phyloP scores from a whole-genome alignment of 2,888 invertebrate species.

The Lasioglossum vierecki region DNA sequence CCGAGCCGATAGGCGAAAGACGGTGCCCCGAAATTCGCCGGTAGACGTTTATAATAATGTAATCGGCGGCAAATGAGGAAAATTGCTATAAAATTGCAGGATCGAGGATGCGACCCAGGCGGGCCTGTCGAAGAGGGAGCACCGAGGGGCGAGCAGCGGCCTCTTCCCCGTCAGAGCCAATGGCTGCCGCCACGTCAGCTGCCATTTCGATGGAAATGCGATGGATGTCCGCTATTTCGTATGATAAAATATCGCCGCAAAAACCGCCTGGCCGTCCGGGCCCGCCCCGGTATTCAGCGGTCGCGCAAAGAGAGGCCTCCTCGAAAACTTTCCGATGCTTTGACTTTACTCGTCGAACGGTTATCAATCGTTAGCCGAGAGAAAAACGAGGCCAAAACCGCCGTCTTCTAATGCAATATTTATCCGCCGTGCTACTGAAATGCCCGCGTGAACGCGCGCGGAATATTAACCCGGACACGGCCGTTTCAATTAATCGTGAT shows the following conservation, averaged over 20 bases:
- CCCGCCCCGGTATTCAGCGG: constrained; percentile 52
- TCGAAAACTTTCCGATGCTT: constrained; percentile 46
- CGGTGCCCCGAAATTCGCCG: constrained; percentile 46
- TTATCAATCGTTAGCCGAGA: constrained; percentile 58
- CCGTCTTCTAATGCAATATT: constrained; percentile 54
- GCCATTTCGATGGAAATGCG: constrained; percentile 83
- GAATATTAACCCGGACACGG: constrained; percentile 38
- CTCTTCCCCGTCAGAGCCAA: constrained; percentile 66
- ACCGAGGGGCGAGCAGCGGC: constrained; percentile 60
- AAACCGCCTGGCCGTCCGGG: constrained; percentile 63
- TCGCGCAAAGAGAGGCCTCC: constrained; percentile 44
- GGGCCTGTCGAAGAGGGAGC: constrained; percentile 65
- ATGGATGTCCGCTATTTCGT: constrained; percentile 81
- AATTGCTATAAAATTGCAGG: constrained; percentile 83
- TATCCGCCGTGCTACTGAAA: constrained; percentile 36
- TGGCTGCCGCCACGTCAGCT: constrained; percentile 79
- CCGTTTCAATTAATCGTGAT: constrained; percentile 44
- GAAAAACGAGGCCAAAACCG: constrained; percentile 42
- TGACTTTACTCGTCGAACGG: constrained; percentile 20
- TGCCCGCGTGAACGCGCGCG: constrained; percentile 40
- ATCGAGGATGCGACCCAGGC: constrained; percentile 75
- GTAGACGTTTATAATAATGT: constrained; percentile 75
- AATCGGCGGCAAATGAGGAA: constrained; percentile 81
- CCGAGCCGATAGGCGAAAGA: not conserved
- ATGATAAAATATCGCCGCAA: constrained; percentile 80